A percentile compares a stretch with the other conserved stretches of the same genome.
Conservation (phyloP, 2,888 invertebrate genomes). For the Stenodema calcarata region DNA sequence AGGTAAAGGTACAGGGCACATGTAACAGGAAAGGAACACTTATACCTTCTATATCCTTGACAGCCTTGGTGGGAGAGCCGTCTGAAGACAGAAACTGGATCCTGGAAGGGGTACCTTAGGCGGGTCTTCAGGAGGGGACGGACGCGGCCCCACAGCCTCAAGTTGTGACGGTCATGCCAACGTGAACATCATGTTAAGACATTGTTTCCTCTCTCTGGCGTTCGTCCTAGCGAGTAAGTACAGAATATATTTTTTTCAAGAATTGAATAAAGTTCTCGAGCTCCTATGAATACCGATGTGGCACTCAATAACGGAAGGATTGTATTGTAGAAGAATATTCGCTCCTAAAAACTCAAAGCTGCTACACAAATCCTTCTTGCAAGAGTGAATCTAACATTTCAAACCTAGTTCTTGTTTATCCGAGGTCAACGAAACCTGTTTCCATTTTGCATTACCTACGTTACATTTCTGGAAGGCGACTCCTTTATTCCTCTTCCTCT, state of each 20-base stretch:
- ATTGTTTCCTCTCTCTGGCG: constrained; percentile 42
- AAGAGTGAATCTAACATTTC: neutral
- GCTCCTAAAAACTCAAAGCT: neutral
- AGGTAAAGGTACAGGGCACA: neutral
- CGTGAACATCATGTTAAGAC: constrained; percentile 48
- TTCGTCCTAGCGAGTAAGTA: constrained; percentile 42
- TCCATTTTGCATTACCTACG: neutral
- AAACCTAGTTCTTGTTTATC: neutral
- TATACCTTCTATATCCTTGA: neutral
- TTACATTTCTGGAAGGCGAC: neutral
- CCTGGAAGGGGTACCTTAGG: constrained; percentile 17
- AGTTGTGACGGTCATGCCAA: constrained; percentile 48
- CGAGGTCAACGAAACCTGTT: neutral
- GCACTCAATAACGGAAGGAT: neutral
- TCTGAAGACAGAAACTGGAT: neutral
- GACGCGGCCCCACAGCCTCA: neutral
- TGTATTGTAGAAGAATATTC: neutral
- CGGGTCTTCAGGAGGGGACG: constrained; percentile 22
- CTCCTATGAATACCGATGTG: neutral
- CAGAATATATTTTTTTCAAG: neutral
- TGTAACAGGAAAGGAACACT: neutral
- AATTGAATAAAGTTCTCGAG: neutral
- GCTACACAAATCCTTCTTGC: neutral
- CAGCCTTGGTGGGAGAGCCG: constrained; percentile 15
- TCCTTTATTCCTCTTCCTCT: neutral